phyloP scores from a whole-genome alignment of 2,888 invertebrate genomes.

The Troides oblongomaculatus region DNA sequence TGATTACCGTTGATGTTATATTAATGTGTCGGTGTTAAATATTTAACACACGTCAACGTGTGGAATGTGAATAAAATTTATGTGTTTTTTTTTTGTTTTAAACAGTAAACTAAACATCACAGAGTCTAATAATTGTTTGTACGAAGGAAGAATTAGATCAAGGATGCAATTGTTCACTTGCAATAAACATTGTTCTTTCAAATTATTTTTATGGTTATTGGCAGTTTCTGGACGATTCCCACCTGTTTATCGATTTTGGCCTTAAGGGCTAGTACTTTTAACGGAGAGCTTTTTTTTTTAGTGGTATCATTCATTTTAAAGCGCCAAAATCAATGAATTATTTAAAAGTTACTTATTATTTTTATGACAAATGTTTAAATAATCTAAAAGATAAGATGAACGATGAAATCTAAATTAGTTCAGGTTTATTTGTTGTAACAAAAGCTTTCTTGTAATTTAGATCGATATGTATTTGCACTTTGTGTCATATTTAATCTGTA shows the following conservation, averaged over 20 bases:
- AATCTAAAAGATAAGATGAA: too few relatives aligned
- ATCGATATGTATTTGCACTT: neutral
- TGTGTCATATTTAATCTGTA: neutral
- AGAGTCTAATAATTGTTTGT: conserved; percentile 28
- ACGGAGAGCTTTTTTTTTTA: neutral
- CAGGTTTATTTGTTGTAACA: neutral
- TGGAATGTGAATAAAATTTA: conserved; percentile 22
- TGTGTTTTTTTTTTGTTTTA: conserved; percentile 19
- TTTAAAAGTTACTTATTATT: too few relatives aligned
- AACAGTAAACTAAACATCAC: conserved; percentile 20
- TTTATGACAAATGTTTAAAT: too few relatives aligned
- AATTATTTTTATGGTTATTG: conserved; percentile 57
- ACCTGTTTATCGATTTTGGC: conserved; percentile 26
- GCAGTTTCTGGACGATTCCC: conserved; percentile 25
- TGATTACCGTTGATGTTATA: conserved; percentile 19
- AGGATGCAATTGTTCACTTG: conserved; percentile 47
- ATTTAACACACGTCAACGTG: conserved; percentile 13
- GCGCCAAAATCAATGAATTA: neutral
- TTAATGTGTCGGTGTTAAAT: conserved; percentile 20
- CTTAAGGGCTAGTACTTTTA: neutral
- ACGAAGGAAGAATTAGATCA: conserved; percentile 51
- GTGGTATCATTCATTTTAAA: neutral
- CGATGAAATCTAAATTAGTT: too few relatives aligned
- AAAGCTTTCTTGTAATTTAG: neutral
- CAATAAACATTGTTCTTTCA: conserved; percentile 44